Evolutionary conservation across 2,797 vertebrate species (phyloP), one percentile per base, ranked within the genome.

Genomic region (Fistularia commersonii): DNA sequence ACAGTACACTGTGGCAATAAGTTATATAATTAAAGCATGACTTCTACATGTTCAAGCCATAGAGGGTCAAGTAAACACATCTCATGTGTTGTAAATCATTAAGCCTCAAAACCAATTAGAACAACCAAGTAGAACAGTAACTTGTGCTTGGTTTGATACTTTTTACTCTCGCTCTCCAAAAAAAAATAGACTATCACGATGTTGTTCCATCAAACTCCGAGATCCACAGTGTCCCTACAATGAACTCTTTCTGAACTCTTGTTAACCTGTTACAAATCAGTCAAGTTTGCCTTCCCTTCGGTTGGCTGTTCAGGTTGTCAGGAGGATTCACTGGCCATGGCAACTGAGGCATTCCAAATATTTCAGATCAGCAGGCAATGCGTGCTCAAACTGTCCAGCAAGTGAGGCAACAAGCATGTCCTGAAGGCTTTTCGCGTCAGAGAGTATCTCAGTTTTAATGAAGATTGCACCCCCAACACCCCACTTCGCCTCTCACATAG

Each of bases 381-480:
- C 63, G 49, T 62, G 52, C 60, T 69, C n/a, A 49, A 66, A 66
- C 53, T 48, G 55, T 73, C 67, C 51, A 70, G 69, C 48, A 58
- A 67, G 58, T 6, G 9, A 74, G 66, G 50, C 61, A 65, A 54
- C 49, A 57, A 67, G 54, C 43, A 46, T 69, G 61, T 58, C 59
- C 71, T 70, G 35, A 5, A 80, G 72, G 67, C 66, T 37, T 74
- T 69, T 71, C 64, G 53, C 69, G 64, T 74, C 42, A 1, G 64
- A 47, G 58, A 74, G 48, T 51, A 48, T 71, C 55, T 75, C 43
- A 41, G 45, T 69, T 58, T 52, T 70, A 74, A 79, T 70, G 69
- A 69, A 67, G 61, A 66, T 74, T 48, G 42, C 53, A 58, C 61
- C 57, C 54, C 59, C 51, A n/a, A n/a, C n/a, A n/a, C 50, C 61